phyloP scores from a whole-genome alignment of 2,888 invertebrate species.

The Spialia ferax region DNA sequence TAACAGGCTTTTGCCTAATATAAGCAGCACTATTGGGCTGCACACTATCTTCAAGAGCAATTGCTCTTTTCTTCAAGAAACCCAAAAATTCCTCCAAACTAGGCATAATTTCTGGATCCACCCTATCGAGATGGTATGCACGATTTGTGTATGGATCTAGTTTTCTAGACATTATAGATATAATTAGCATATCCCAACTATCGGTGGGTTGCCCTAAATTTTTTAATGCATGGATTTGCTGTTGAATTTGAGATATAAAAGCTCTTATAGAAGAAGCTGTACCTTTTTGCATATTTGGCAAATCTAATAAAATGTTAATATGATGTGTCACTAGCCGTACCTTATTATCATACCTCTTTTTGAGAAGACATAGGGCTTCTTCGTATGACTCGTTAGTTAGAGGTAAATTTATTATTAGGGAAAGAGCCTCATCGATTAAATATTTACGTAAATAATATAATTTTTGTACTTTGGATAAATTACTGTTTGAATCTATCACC shows the following conservation, averaged over 20 bases:
- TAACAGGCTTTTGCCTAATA: too few species aligned
- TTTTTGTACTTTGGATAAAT: background rate
- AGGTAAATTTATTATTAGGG: background rate
- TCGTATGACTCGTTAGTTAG: background rate
- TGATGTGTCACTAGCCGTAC: background rate
- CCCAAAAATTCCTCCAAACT: background rate
- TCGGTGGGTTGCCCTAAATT: background rate
- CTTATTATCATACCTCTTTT: background rate
- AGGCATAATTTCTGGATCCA: background rate
- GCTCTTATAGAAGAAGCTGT: background rate
- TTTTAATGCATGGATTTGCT: constrained; percentile 2
- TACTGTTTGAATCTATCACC: background rate
- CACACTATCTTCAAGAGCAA: background rate
- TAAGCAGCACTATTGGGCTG: too few species aligned
- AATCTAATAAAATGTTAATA: background rate
- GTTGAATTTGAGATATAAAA: background rate
- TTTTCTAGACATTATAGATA: background rate
- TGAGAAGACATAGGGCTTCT: background rate
- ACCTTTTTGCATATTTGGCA: constrained; percentile 1
- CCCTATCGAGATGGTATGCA: background rate
- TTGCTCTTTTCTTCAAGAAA: background rate
- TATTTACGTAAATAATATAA: background rate
- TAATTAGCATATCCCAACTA: background rate
- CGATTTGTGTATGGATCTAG: background rate
- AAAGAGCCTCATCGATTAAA: background rate